Evolutionary conservation across 1,140 invertebrate genomes (phyloP).

Genomic region (Drosophila nigromelanica): DNA sequence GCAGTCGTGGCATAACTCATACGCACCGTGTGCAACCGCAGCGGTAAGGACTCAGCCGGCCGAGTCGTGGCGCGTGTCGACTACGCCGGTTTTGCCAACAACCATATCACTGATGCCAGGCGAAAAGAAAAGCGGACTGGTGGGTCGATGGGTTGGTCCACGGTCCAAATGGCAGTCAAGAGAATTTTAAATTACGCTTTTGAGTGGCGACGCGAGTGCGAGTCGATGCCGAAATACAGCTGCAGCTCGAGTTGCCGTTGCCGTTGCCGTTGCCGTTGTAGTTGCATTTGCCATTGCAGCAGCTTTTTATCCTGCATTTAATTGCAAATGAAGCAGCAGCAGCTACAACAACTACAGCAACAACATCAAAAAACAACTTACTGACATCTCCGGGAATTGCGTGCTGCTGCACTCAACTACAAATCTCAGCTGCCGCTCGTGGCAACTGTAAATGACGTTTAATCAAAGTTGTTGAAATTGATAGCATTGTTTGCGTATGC

Average conservation of each 20-base stretch:
- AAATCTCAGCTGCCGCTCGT: conserved; percentile 45
- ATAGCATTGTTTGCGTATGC: conserved; percentile 73
- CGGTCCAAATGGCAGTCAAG: conserved; percentile 75
- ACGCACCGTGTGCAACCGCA: conserved; percentile 74
- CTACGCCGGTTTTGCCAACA: conserved; percentile 40
- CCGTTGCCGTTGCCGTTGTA: conserved; percentile 1
- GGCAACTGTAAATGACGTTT: conserved; percentile 79
- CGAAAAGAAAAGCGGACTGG: conserved; percentile 51
- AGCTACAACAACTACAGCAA: conserved; percentile 18
- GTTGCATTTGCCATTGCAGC: neutral
- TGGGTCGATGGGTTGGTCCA: conserved; percentile 13
- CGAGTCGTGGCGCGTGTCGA: conserved; percentile 37
- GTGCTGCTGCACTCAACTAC: conserved; percentile 33
- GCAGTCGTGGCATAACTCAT: conserved; percentile 76
- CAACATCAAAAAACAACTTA: conserved; percentile 43
- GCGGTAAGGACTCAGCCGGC: conserved; percentile 38
- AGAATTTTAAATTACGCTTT: conserved; percentile 82
- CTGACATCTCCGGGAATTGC: conserved; percentile 67
- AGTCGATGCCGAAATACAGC: conserved; percentile 67
- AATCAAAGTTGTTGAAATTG: conserved; percentile 83
- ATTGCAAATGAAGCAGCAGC: conserved; percentile 76
- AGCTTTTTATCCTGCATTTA: conserved; percentile 72
- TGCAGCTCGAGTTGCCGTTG: conserved; percentile 34
- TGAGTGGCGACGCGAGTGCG: conserved; percentile 62
- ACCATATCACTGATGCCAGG: conserved; percentile 65